phyloP scores from a whole-genome alignment of 2,888 invertebrate species.

The Eupithecia subumbrata region DNA sequence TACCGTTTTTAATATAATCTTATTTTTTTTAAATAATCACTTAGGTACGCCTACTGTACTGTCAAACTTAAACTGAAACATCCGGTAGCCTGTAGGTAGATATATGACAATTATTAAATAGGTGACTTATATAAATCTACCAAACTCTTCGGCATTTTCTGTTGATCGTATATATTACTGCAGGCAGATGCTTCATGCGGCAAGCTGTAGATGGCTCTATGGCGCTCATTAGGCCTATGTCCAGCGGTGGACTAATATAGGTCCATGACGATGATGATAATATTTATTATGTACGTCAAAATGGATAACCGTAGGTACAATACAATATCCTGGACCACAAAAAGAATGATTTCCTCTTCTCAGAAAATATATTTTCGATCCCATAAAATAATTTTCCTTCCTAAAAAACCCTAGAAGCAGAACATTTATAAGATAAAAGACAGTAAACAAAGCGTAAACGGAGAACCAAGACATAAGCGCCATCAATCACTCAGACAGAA shows the following conservation, averaged over 20 bases:
- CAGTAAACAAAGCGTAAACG: neutral
- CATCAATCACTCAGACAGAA: neutral
- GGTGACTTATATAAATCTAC: no score
- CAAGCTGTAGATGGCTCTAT: no score
- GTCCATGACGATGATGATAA: neutral
- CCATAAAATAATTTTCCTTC: neutral
- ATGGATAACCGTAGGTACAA: neutral
- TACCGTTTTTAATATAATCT: neutral
- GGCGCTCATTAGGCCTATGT: no score
- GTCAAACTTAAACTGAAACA: neutral
- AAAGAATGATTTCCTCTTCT: neutral
- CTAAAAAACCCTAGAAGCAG: neutral
- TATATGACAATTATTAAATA: no score
- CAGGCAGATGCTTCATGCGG: no score
- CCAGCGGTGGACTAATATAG: no score
- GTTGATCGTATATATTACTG: no score
- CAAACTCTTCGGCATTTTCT: neutral
- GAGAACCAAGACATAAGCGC: neutral
- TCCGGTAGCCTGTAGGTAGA: no score
- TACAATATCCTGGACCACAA: neutral
- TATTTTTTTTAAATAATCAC: neutral
- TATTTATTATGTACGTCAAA: neutral
- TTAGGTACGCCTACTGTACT: neutral
- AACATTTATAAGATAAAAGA: constrained; percentile 3
- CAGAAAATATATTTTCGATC: neutral